Evolutionary conservation across 2,797 vertebrate genomes (phyloP), one percentile per base, ranked within the genome.

Genomic region (Myotis myotis): DNA sequence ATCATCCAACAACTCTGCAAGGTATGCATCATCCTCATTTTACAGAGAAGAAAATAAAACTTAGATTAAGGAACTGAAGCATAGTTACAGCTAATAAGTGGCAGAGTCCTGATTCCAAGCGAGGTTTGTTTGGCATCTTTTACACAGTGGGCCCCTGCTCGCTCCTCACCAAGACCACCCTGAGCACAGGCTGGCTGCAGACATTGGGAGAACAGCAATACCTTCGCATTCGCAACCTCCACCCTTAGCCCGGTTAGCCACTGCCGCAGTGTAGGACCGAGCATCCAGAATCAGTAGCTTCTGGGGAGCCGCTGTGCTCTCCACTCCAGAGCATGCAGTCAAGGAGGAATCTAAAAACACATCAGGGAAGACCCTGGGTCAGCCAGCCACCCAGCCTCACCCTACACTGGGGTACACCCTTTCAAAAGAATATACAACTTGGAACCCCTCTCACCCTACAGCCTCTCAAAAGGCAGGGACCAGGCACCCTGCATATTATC

Each of bases 221-320:
- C 99, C 99, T 99, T 99, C 99, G 68, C 99, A 99, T 96, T 99
- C 99, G 0, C 99, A 99, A 97, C 99, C 99, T 1, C 99, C 99
- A 20, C 99, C 99, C 97, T 99, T 99, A 68, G 99, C 99, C 75
- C 99, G 98, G 98, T 99, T 99, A 85, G 99, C 99, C 95, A 99
- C 99, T 0, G 99, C 99, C 0, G 99, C 99, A 0, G 99, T 99
- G 98, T 99, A 99, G 28, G 99, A 99, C 84, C 99, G 99, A 64
- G 99, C 99, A 41, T 99, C 99, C 66, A 99, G 98, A 95, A 99
- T 99, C 96, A 99, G 98, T 97, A 99, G 98, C 98, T 99, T 99
- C 98, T 99, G 99, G 28, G 99, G 99, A 6, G 98, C 98, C 2
- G 98, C 97, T n/a, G 98, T 98, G 20, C 98, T 98, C 84, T 99